Conservation (phyloP, 1,140 invertebrate genomes). For the Hypothenemus hampei region DNA sequence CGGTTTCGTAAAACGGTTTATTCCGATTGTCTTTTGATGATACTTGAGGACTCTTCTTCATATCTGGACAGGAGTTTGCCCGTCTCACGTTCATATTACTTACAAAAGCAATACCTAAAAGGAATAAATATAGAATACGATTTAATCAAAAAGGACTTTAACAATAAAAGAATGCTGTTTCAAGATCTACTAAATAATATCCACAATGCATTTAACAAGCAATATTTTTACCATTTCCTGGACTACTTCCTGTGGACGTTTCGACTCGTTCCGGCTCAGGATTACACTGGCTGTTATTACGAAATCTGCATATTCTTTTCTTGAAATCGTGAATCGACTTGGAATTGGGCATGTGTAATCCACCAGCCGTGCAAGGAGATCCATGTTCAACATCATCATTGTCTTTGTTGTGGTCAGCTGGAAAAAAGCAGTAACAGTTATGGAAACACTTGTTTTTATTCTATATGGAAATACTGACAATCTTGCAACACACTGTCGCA, state of each 20-base stretch:
- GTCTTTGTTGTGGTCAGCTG: constrained; percentile 19
- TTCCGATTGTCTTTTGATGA: constrained; percentile 36
- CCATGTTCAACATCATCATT: constrained; percentile 48
- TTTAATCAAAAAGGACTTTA: too few relatives aligned
- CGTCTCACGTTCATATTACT: constrained; percentile 46
- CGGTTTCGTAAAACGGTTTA: constrained; percentile 37
- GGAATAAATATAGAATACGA: constrained; percentile 12
- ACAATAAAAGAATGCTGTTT: too few relatives aligned
- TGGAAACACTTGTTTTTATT: neutral
- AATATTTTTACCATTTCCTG: constrained; percentile 36
- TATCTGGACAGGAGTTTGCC: constrained; percentile 59
- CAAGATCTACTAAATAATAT: too few relatives aligned
- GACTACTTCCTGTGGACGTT: constrained; percentile 45
- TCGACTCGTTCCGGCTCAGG: constrained; percentile 29
- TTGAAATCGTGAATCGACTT: constrained; percentile 58
- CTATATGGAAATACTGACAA: neutral
- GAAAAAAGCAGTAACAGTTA: neutral
- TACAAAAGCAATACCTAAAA: constrained; percentile 21
- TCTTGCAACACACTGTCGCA: constrained; percentile 38
- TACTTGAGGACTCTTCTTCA: constrained; percentile 46
- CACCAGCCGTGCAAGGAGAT: constrained; percentile 51
- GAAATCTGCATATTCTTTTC: constrained; percentile 55
- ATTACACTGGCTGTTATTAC: constrained; percentile 58
- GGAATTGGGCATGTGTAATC: constrained; percentile 59
- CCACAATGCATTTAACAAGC: too few relatives aligned